Conservation (phyloP, 2,888 invertebrate species). For the Apeira syringaria region DNA sequence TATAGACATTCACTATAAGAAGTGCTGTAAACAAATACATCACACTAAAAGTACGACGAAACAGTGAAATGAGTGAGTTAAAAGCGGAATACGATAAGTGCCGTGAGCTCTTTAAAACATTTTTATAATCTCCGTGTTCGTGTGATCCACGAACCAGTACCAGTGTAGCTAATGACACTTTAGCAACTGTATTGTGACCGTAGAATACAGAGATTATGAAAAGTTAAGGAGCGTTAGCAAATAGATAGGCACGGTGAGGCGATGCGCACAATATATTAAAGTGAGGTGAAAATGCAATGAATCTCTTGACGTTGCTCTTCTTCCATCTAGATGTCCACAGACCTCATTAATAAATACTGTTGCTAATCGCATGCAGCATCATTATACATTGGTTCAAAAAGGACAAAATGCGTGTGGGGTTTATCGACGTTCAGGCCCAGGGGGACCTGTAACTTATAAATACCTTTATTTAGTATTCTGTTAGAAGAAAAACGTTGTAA, state of each 20-base stretch:
- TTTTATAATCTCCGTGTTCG: no score
- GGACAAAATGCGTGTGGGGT: slow-evolving; percentile 41
- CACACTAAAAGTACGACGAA: slow-evolving; percentile 28
- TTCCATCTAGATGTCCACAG: no score
- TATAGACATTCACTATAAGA: slow-evolving; percentile 28
- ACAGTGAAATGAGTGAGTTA: slow-evolving; percentile 29
- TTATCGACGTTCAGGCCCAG: slow-evolving; percentile 55
- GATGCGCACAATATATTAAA: neutral
- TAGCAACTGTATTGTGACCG: no score
- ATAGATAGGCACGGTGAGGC: no score
- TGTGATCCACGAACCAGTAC: no score
- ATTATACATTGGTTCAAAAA: slow-evolving; percentile 45
- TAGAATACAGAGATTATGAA: neutral
- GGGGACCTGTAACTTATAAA: slow-evolving; percentile 65
- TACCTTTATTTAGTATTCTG: slow-evolving; percentile 10
- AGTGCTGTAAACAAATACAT: slow-evolving; percentile 35
- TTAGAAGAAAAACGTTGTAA: no score
- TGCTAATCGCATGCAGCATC: slow-evolving; percentile 53
- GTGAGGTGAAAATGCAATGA: no score
- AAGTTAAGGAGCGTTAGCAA: neutral
- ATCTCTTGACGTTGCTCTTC: no score
- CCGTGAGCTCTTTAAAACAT: no score
- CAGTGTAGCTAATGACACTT: no score
- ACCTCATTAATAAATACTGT: slow-evolving; percentile 18
- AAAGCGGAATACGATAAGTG: no score